phyloP scores from a whole-genome alignment of 2,888 invertebrate genomes.

The Neoscelio sp. region DNA sequence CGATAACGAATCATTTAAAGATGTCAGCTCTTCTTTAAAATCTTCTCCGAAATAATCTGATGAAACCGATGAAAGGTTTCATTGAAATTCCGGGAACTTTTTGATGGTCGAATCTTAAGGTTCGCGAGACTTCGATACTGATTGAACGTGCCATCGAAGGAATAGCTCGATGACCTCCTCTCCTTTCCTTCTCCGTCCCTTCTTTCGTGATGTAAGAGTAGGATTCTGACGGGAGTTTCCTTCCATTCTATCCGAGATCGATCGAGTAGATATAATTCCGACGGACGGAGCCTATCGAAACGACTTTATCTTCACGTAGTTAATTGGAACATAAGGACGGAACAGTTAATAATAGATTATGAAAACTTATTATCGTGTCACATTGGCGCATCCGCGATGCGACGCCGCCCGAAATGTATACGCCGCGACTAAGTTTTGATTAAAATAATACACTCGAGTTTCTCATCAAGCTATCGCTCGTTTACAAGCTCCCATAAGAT shows the following conservation, averaged over 20 bases:
- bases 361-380: slow-evolving; percentile 66
- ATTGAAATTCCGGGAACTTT: slow-evolving; percentile 10
- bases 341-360: slow-evolving; percentile 74
- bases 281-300: slow-evolving; percentile 42
- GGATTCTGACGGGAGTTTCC: slow-evolving; percentile 3
- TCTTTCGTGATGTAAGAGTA: slow-evolving; percentile 2
- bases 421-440: slow-evolving; percentile 56
- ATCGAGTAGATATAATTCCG: slow-evolving; percentile 47
- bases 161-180: no score
- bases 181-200: background rate
- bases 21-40: slow-evolving; percentile 1
- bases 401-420: slow-evolving; percentile 45
- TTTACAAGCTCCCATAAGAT: slow-evolving; percentile 58
- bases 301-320: slow-evolving; percentile 59
- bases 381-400: slow-evolving; percentile 40
- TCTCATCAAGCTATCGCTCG: slow-evolving; percentile 58
- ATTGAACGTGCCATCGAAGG: slow-evolving; percentile 16
- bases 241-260: slow-evolving; percentile 46
- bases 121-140: slow-evolving; percentile 9
- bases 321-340: slow-evolving; percentile 72
- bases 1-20: slow-evolving; percentile 25
- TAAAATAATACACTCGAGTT: slow-evolving; percentile 54
- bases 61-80: background rate
- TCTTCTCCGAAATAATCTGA: slow-evolving; percentile 25
- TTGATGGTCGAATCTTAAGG: background rate